These are phyloP conservation scores for Hyles lineata DNA, from an alignment of 2,888 invertebrate genomes.

Conservation along the genomic window DNA sequence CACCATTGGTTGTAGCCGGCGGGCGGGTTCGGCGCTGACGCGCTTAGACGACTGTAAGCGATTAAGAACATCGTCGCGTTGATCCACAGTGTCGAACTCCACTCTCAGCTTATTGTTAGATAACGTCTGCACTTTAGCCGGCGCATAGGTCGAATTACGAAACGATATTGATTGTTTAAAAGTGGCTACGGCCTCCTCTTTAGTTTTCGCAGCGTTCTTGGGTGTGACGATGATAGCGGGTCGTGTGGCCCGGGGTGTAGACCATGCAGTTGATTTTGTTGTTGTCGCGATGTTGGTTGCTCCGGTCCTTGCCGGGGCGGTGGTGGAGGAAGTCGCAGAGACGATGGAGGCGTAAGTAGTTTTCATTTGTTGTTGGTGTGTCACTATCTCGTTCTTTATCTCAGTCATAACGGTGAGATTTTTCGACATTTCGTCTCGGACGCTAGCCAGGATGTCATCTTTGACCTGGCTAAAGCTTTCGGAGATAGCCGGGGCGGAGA, in stretches of 20 bases:
- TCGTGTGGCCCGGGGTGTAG: background rate
- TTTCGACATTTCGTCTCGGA: too few relatives aligned
- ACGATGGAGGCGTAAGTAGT: too few relatives aligned
- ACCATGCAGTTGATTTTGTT: too few relatives aligned
- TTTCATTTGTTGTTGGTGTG: too few relatives aligned
- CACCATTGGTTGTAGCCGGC: slow-evolving; percentile 32
- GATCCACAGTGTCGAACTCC: slow-evolving; percentile 25
- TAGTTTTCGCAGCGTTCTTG: slow-evolving; percentile 25
- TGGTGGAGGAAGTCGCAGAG: too few relatives aligned
- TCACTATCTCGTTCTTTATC: too few relatives aligned
- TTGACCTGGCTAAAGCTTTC: too few relatives aligned
- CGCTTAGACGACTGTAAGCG: background rate
- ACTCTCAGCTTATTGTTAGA: slow-evolving; percentile 30
- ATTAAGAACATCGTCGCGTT: slow-evolving; percentile 21
- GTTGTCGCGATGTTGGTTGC: too few relatives aligned
- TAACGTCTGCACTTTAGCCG: background rate
- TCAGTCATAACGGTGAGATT: too few relatives aligned
- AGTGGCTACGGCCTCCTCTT: background rate
- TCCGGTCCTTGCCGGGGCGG: too few relatives aligned
- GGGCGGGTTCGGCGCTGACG: slow-evolving; percentile 28
- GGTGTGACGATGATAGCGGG: slow-evolving; percentile 35
- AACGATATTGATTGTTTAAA: slow-evolving; percentile 1
- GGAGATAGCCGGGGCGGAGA: too few relatives aligned
- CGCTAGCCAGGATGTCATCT: too few relatives aligned
- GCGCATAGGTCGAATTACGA: background rate